Evolutionary conservation across 2,888 invertebrate genomes (phyloP), one percentile per base, ranked within the genome.

Genomic region (Lycocerus yunnanus): DNA sequence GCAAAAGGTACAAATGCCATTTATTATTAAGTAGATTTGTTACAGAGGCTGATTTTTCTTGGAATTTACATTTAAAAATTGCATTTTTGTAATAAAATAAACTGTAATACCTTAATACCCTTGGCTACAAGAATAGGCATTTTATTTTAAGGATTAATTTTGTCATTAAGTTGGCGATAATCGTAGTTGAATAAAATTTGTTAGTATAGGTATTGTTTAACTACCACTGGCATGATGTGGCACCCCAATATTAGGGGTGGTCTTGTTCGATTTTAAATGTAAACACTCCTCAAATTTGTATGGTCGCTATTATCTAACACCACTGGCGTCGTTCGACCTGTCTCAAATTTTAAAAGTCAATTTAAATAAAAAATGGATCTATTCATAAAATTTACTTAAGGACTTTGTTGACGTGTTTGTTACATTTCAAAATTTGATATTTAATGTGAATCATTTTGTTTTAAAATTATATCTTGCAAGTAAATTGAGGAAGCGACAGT

Each of bases 221-320:
- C 68, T 65, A 68, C 68, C 58, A 13, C 71, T 68, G 71, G 15
- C 60, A 11, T 3, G 27, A 15, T 65, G 63, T 13, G 65, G 8
- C 13, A 61, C 61, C 18, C 27, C 21, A 16, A 68, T 77, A 76
- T 73, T 78, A 81, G 81, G 83, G 80, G 80, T 80, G 80, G 80
- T 80, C 80, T 69, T 74, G 76, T 68, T 74, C 78, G 77, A 78
- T 75, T 78, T 74, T 78, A 78, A 72, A 78, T 74, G 78, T 79
- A 80, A 80, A 80, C 80, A 79, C 79, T 77, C 77, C 78, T 76
- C 73, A 76, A 77, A 77, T 74, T 78, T 78, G 79, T 79, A 79
- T 77, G 72, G 78, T 75, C 75, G 72, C 78, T 72, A 79, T 79
- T 79, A 79, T 79, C 76, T 77, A 77, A 78, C 77, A 79, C 79